Conservation (phyloP, 2,888 invertebrate species). For the Microctonus brassicae region DNA sequence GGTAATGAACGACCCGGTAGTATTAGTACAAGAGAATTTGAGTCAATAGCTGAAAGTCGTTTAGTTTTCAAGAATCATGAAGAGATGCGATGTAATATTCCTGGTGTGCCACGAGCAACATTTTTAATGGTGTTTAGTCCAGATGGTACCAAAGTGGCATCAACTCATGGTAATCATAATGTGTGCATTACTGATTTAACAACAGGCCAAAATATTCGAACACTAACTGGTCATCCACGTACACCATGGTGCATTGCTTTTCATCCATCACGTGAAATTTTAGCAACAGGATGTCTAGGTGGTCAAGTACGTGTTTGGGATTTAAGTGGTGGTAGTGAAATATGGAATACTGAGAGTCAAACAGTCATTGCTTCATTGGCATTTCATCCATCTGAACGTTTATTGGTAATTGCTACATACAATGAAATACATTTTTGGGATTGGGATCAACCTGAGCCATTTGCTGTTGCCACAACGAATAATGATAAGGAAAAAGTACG, state of each 20-base stretch:
- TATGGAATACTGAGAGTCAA: constrained; percentile 81
- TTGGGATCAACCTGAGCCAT: constrained; percentile 84
- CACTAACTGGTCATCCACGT: constrained; percentile 85
- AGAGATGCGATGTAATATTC: constrained; percentile 79
- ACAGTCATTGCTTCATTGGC: constrained; percentile 88
- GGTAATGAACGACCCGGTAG: constrained; percentile 57
- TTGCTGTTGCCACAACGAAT: constrained; percentile 81
- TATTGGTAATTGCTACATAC: constrained; percentile 87
- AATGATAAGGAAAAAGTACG: constrained; percentile 86
- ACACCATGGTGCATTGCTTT: constrained; percentile 94
- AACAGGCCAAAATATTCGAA: constrained; percentile 83
- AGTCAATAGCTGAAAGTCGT: constrained; percentile 77
- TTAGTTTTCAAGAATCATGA: constrained; percentile 74
- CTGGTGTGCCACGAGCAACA: constrained; percentile 83
- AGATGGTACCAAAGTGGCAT: constrained; percentile 88
- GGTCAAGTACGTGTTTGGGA: constrained; percentile 95
- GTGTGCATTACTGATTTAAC: constrained; percentile 86
- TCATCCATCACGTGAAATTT: constrained; percentile 86
- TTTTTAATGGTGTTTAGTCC: constrained; percentile 91
- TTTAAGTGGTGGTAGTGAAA: constrained; percentile 85
- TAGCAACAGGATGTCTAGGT: constrained; percentile 89
- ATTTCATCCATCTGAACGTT: constrained; percentile 86
- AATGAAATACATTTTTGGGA: constrained; percentile 92
- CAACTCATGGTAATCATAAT: constrained; percentile 91
- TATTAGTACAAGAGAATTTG: constrained; percentile 72